Percentiles rank a stretch among this genome's conserved stretches.
Conservation (phyloP, 2,888 invertebrate species). For the Latrodectus hesperus region DNA sequence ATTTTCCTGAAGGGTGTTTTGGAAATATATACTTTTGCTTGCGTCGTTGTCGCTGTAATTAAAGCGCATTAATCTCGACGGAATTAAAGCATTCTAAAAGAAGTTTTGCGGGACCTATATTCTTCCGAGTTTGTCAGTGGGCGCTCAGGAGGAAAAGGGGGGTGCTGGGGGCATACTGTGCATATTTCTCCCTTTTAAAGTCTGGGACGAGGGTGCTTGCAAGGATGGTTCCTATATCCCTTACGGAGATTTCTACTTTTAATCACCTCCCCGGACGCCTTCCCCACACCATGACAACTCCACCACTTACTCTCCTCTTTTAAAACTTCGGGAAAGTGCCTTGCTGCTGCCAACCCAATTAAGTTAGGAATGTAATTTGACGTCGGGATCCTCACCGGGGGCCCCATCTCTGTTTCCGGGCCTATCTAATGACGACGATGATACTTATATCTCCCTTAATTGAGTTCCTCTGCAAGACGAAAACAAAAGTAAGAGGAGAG, state of each 20-base stretch:
- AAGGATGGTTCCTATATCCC: neutral
- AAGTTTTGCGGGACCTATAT: too few relatives aligned
- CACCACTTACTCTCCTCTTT: neutral
- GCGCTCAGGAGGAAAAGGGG: neutral
- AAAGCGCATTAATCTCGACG: neutral
- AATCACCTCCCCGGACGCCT: neutral
- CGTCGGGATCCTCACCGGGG: constrained; percentile 13
- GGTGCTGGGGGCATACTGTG: neutral
- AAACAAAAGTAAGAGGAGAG: constrained; percentile 34
- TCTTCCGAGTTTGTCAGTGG: too few relatives aligned
- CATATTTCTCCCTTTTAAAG: constrained; percentile 1
- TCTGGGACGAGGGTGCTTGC: neutral
- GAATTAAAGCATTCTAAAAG: neutral
- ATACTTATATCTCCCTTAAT: constrained; percentile 46
- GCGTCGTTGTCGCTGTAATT: neutral
- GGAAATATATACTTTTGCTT: too few relatives aligned
- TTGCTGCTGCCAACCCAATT: constrained; percentile 37
- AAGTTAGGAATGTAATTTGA: constrained; percentile 64
- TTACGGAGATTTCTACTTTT: constrained; percentile 5
- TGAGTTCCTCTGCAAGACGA: constrained; percentile 24
- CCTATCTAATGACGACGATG: constrained; percentile 33
- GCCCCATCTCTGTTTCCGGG: constrained; percentile 3
- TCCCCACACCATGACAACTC: neutral
- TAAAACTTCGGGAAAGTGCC: neutral
- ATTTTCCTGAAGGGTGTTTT: too few relatives aligned